phyloP scores from a whole-genome alignment of 2,797 vertebrate genomes.

The Chromis chromis region DNA sequence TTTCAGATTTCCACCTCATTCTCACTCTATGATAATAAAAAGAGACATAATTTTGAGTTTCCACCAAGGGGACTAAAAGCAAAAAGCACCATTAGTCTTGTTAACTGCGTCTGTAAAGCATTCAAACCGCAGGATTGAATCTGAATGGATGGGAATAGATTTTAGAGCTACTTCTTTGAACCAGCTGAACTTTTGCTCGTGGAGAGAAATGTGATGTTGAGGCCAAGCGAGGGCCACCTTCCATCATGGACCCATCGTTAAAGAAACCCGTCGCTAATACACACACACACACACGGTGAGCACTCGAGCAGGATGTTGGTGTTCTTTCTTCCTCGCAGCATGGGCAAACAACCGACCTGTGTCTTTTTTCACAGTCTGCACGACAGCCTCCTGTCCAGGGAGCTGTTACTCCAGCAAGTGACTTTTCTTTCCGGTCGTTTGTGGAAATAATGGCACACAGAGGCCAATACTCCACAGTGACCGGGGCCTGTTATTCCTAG shows the following conservation, averaged over 20 bases:
- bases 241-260: slow-evolving; percentile 34
- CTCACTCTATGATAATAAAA: slow-evolving; percentile 41
- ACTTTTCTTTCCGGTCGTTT: slow-evolving; percentile 84
- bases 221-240: slow-evolving; percentile 44
- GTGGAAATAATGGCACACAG: slow-evolving; percentile 76
- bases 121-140: slow-evolving; percentile 51
- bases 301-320: slow-evolving; percentile 51
- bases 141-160: slow-evolving; percentile 27
- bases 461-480: slow-evolving; percentile 64
- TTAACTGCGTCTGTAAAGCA: slow-evolving; percentile 48
- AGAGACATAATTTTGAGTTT: slow-evolving; percentile 31
- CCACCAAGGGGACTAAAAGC: slow-evolving; percentile 17
- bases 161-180: slow-evolving; percentile 45
- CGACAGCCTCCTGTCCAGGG: slow-evolving; percentile 74
- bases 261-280: slow-evolving; percentile 37
- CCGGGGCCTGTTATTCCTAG: slow-evolving; percentile 80
- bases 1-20: slow-evolving; percentile 45
- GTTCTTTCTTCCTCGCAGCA: slow-evolving; percentile 64
- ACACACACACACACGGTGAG: slow-evolving; percentile 6
- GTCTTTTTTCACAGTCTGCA: slow-evolving; percentile 66
- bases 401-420: slow-evolving; percentile 78
- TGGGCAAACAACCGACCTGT: slow-evolving; percentile 70
- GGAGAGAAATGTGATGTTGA: slow-evolving; percentile 27
- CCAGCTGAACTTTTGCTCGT: slow-evolving; percentile 54
- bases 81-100: slow-evolving; percentile 49